Evolutionary conservation across 1,140 invertebrate species (phyloP).

Genomic region (Heliconius eleuchia): DNA sequence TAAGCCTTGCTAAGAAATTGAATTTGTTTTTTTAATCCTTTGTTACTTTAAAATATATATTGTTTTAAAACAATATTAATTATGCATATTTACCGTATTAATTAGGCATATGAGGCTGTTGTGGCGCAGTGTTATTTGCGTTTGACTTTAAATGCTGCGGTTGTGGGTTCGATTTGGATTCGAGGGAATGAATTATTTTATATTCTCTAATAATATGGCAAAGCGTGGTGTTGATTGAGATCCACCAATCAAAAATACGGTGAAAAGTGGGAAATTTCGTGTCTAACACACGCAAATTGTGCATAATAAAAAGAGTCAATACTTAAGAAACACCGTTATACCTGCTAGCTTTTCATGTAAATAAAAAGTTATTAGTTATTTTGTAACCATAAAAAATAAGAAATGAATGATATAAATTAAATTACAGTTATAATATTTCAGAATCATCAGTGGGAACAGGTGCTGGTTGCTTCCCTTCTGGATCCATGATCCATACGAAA

Average conservation of each 20-base stretch:
- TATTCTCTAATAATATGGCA: no score
- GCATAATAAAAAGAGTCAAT: no score
- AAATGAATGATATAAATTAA: background rate
- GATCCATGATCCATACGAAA: slow-evolving; percentile 83
- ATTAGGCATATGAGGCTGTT: background rate
- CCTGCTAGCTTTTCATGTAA: background rate
- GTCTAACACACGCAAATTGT: no score
- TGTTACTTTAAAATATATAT: background rate
- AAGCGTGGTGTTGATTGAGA: no score
- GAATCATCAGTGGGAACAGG: slow-evolving; percentile 90
- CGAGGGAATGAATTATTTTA: no score
- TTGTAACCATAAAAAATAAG: background rate
- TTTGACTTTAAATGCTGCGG: no score
- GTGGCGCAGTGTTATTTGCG: no score
- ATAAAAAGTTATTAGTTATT: background rate
- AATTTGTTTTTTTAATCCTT: slow-evolving; percentile 13
- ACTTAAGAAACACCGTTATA: background rate
- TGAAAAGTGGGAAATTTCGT: no score
- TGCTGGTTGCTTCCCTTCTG: slow-evolving; percentile 89
- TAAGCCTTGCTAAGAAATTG: background rate
- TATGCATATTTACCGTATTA: background rate
- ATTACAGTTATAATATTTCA: slow-evolving; percentile 71
- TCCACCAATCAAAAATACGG: no score
- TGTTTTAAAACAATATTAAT: background rate
- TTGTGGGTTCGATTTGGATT: no score